Evolutionary conservation across 1,140 invertebrate species (phyloP).

Genomic region (Hyles vespertilio): DNA sequence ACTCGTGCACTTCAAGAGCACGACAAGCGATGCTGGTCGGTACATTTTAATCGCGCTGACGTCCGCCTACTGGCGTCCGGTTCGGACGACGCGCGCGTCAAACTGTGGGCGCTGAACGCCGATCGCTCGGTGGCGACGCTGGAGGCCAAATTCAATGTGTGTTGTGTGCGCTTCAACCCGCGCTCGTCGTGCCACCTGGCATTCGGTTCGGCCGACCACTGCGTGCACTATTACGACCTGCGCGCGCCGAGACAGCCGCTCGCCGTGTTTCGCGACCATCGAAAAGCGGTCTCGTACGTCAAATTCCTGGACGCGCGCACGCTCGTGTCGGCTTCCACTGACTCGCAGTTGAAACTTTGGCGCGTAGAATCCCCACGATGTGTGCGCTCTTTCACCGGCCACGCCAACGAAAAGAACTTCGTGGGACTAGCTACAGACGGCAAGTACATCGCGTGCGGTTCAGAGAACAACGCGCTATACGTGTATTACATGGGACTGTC

Average conservation of each 20-base stretch:
- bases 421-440: slow-evolving; percentile 97
- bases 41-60: slow-evolving; percentile 96
- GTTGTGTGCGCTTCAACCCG: slow-evolving; percentile 98
- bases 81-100: slow-evolving; percentile 96
- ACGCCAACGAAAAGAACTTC: slow-evolving; percentile 98
- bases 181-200: slow-evolving; percentile 90
- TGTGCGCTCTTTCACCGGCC: slow-evolving; percentile 92
- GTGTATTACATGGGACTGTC: slow-evolving; percentile 95
- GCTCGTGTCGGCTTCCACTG: slow-evolving; percentile 96
- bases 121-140: slow-evolving; percentile 88
- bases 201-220: slow-evolving; percentile 97
- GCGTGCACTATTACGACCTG: slow-evolving; percentile 97
- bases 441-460: slow-evolving; percentile 96
- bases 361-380: slow-evolving; percentile 88
- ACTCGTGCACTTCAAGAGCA: slow-evolving; percentile 91
- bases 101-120: slow-evolving; percentile 93
- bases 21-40: slow-evolving; percentile 97
- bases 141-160: slow-evolving; percentile 82
- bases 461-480: slow-evolving; percentile 96
- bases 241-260: slow-evolving; percentile 90
- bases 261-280: slow-evolving; percentile 92
- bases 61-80: slow-evolving; percentile 94
- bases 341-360: slow-evolving; percentile 96
- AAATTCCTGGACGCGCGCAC: slow-evolving; percentile 94
- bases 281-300: slow-evolving; percentile 97